Evolutionary conservation across 1,140 invertebrate species (phyloP).

Genomic region (Orchestia grillus): DNA sequence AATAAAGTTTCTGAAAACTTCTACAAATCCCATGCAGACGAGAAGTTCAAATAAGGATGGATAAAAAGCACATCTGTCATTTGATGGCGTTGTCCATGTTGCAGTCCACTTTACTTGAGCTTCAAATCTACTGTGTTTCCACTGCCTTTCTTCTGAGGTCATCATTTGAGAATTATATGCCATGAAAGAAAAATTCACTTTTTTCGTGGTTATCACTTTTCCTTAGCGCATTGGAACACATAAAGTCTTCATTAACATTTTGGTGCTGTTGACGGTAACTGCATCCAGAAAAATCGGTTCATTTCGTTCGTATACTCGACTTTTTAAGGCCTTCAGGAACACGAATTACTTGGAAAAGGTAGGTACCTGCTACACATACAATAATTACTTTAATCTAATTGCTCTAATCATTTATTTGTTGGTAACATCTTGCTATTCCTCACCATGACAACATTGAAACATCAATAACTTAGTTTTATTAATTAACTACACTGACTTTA

Average conservation of each 20-base stretch:
- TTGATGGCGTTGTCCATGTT: neutral
- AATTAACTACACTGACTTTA: neutral
- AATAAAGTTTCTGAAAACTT: slow-evolving; percentile 27
- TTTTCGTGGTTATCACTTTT: neutral
- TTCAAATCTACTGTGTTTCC: slow-evolving; percentile 27
- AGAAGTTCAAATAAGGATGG: slow-evolving; percentile 48
- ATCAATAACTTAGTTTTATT: neutral
- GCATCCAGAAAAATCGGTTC: neutral
- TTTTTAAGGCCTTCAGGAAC: neutral
- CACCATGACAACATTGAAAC: neutral
- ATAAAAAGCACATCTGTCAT: neutral
- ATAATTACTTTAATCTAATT: neutral
- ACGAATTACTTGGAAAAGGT: slow-evolving; percentile 1
- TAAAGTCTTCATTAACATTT: neutral
- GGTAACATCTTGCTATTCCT: neutral
- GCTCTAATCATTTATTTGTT: neutral
- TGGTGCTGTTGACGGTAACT: slow-evolving; percentile 1
- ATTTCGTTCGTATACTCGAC: neutral
- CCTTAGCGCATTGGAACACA: neutral
- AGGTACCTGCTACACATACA: neutral
- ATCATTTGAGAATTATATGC: neutral
- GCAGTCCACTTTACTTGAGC: slow-evolving; percentile 26
- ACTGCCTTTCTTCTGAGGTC: neutral
- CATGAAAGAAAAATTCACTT: neutral
- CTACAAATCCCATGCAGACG: neutral